These are phyloP conservation scores for Campylomormyrus numenius DNA, from an alignment of 2,113 vertebrate species.

Conservation along the genomic window DNA sequence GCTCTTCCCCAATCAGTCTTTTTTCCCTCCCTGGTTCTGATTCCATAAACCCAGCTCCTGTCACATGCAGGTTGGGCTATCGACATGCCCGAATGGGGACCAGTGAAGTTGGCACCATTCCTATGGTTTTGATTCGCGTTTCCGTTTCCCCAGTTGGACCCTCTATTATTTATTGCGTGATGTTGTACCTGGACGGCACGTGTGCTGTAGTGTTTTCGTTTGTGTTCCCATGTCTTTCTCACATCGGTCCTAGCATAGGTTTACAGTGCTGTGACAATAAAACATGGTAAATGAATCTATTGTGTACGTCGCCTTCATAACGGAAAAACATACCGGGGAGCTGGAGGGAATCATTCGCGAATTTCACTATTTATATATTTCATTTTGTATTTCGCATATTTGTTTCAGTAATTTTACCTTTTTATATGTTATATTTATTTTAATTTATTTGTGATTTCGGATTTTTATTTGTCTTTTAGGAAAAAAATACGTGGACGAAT, in stretches of 20 bases:
- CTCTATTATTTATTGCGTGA: constrained; percentile 1
- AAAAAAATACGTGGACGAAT: background rate
- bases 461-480: background rate
- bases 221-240: constrained; percentile 33
- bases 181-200: background rate
- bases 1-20: background rate
- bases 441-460: background rate
- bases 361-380: background rate
- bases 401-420: background rate
- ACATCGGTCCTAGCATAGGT: constrained; percentile 39
- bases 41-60: background rate
- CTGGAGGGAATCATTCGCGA: background rate
- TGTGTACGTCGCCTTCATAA: background rate
- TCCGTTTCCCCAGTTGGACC: background rate
- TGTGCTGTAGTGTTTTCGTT: constrained; percentile 32
- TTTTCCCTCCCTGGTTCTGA: background rate
- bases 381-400: background rate
- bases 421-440: background rate
- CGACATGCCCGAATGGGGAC: background rate
- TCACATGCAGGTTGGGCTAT: background rate
- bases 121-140: background rate
- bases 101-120: background rate
- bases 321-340: background rate
- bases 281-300: constrained; percentile 27
- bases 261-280: constrained; percentile 46